These are phyloP conservation scores for Zaprionus ornatus DNA, from an alignment of 1,140 invertebrate species.

Conservation along the genomic window DNA sequence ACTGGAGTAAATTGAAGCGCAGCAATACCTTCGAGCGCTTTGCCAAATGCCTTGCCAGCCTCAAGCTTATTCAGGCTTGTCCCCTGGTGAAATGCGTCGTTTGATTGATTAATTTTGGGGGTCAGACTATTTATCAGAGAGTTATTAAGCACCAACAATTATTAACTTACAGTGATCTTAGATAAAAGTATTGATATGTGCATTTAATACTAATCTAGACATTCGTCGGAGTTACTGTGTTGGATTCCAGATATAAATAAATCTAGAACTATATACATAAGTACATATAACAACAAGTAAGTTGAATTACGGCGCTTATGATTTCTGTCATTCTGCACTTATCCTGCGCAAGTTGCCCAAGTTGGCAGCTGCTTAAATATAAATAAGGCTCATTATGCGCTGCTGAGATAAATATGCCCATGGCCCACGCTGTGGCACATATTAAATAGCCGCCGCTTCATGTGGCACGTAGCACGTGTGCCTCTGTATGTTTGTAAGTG, in stretches of 20 bases:
- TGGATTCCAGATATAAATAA: no score
- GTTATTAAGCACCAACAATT: not conserved
- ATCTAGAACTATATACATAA: no score
- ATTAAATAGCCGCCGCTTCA: constrained; percentile 40
- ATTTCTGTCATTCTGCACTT: not conserved
- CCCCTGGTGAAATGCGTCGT: not conserved
- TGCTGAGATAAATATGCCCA: constrained; percentile 63
- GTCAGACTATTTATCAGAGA: no score
- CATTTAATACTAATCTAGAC: no score
- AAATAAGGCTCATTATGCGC: constrained; percentile 73
- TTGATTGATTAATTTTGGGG: not conserved
- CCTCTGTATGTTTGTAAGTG: constrained; percentile 2
- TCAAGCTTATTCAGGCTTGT: not conserved
- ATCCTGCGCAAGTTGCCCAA: constrained; percentile 22
- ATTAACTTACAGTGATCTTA: no score
- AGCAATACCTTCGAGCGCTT: not conserved
- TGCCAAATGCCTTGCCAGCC: not conserved
- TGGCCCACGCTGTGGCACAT: constrained; percentile 54
- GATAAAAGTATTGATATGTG: no score
- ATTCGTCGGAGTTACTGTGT: no score
- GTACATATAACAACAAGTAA: not conserved
- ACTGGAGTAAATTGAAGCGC: not conserved
- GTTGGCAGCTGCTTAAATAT: constrained; percentile 67
- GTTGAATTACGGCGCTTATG: constrained; percentile 4
- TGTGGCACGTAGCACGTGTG: constrained; percentile 45